Percentiles rank a stretch among this genome's conserved stretches.
Conservation (phyloP, 2,888 invertebrate genomes). For the Ochropacha duplaris region DNA sequence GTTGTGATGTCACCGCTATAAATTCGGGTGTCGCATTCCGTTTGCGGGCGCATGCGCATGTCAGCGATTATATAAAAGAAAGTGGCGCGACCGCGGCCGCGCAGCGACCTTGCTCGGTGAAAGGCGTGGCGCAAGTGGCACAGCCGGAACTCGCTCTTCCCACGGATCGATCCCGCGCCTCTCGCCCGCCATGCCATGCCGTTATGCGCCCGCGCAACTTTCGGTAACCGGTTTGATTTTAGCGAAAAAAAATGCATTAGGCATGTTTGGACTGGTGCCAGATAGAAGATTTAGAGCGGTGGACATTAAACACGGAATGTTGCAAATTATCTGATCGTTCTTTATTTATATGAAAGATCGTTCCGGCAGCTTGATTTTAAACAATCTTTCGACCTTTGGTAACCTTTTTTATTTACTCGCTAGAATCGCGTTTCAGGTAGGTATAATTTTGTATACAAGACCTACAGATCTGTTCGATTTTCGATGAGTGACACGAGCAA, state of each 20-base stretch:
- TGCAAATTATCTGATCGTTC: constrained; percentile 28
- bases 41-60: constrained; percentile 42
- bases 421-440: too few relatives aligned
- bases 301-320: constrained; percentile 51
- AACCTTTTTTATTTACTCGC: not conserved
- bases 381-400: not conserved
- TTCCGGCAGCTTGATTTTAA: constrained; percentile 7
- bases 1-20: constrained; percentile 71
- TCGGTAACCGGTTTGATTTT: constrained; percentile 64
- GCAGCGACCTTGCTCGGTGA: constrained; percentile 79
- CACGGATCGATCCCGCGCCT: constrained; percentile 66
- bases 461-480: too few relatives aligned
- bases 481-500: too few relatives aligned
- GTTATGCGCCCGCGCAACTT: constrained; percentile 57
- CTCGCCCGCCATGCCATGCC: constrained; percentile 45
- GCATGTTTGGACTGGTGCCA: constrained; percentile 48
- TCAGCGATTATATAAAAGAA: constrained; percentile 77
- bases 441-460: too few relatives aligned
- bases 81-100: constrained; percentile 80
- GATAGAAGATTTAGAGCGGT: constrained; percentile 37
- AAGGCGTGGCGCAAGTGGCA: constrained; percentile 78
- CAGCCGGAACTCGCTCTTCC: constrained; percentile 80
- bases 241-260: constrained; percentile 58
- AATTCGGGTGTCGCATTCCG: constrained; percentile 78
- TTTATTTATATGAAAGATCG: constrained; percentile 23